These are phyloP conservation scores for Antigone vipio DNA, from an alignment of 2,113 vertebrate species.

Conservation along the genomic window DNA sequence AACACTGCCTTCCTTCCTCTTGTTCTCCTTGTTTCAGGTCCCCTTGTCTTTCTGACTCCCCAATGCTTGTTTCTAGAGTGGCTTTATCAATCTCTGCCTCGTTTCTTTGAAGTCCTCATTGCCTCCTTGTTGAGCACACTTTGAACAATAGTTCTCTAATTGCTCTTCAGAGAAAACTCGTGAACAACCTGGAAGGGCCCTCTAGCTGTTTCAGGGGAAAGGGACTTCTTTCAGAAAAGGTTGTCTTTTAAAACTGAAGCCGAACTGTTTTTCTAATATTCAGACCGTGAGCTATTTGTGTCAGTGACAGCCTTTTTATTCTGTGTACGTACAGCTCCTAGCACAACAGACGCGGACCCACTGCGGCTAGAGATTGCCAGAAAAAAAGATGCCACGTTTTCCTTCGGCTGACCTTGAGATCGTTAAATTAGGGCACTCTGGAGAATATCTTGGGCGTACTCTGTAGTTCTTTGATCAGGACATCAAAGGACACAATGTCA, in stretches of 20 bases:
- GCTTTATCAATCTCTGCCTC: slow-evolving; percentile 23
- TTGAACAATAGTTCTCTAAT: slow-evolving; percentile 56
- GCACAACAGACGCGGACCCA: not conserved
- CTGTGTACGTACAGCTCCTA: not conserved
- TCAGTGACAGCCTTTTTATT: not conserved
- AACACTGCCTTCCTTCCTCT: not conserved
- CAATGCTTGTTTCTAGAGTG: slow-evolving; percentile 2
- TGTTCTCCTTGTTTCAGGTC: not conserved
- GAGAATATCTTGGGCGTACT: not conserved
- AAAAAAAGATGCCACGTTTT: not conserved
- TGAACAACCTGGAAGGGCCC: slow-evolving; percentile 39
- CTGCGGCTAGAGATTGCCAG: fast-evolving
- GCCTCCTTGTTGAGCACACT: slow-evolving; percentile 36
- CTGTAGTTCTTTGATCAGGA: not conserved
- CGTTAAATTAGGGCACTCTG: not conserved
- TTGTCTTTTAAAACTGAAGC: not conserved
- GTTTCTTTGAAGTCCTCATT: slow-evolving; percentile 21
- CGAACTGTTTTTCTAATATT: not conserved
- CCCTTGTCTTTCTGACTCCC: not conserved
- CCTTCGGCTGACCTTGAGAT: slow-evolving; percentile 11
- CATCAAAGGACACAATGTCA: not conserved
- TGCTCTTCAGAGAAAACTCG: slow-evolving; percentile 54
- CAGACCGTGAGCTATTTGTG: not conserved
- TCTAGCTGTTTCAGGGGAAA: slow-evolving; percentile 20
- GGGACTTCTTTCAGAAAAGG: not conserved